Evolutionary conservation across 1,140 invertebrate genomes (phyloP).

Genomic region (Meteorus sp.): DNA sequence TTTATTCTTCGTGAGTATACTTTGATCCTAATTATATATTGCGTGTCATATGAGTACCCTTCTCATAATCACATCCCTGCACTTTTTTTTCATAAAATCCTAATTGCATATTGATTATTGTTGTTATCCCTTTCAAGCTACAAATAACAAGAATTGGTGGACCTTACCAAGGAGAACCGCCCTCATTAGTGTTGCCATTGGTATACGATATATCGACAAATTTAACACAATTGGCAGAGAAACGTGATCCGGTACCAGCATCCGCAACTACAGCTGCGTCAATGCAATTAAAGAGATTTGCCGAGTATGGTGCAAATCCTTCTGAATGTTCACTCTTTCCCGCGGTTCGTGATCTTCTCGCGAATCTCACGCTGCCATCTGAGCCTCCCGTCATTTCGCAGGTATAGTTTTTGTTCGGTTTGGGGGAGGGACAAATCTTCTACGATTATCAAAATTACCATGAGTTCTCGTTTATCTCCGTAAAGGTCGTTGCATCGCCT

Average conservation of each 20-base stretch:
- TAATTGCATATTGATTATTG: slow-evolving; percentile 8
- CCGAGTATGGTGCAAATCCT: slow-evolving; percentile 68
- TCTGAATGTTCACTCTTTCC: slow-evolving; percentile 86
- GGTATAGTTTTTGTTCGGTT: slow-evolving; percentile 33
- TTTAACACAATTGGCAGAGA: slow-evolving; percentile 82
- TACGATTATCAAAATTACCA: too few species aligned
- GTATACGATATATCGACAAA: slow-evolving; percentile 87
- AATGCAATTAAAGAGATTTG: slow-evolving; percentile 70
- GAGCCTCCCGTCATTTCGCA: slow-evolving; percentile 64
- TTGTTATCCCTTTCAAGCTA: slow-evolving; percentile 62
- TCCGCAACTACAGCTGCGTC: slow-evolving; percentile 67
- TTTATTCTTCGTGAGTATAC: slow-evolving; percentile 80
- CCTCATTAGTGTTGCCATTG: slow-evolving; percentile 81
- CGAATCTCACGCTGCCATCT: slow-evolving; percentile 75
- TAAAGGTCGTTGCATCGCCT: slow-evolving; percentile 53
- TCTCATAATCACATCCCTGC: background rate
- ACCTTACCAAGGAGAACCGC: slow-evolving; percentile 70
- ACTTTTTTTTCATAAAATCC: background rate
- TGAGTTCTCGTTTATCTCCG: too few species aligned
- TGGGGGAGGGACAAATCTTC: too few species aligned
- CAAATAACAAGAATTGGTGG: slow-evolving; percentile 78
- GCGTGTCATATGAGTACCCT: too few species aligned
- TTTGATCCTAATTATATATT: slow-evolving; percentile 3
- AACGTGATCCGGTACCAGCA: slow-evolving; percentile 67
- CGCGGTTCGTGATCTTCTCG: slow-evolving; percentile 81